phyloP scores from a whole-genome alignment of 92 coral and sea anemone genomes.

The Muricea muricata region DNA sequence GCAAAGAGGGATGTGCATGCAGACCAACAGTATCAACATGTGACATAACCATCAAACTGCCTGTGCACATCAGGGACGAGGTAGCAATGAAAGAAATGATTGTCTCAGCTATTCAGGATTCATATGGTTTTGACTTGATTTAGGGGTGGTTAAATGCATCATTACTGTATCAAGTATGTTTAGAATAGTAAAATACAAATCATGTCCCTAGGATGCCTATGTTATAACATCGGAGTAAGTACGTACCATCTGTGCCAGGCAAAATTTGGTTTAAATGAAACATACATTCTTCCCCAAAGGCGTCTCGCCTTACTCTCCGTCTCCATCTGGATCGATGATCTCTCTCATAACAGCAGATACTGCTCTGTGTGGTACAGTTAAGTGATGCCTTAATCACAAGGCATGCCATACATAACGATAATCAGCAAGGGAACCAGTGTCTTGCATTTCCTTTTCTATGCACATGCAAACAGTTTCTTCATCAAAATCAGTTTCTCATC shows the following conservation, averaged over 20 bases:
- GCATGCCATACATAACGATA: conserved; percentile 48
- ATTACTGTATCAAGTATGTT: neutral
- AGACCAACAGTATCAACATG: conserved; percentile 78
- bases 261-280: conserved; percentile 50
- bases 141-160: neutral
- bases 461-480: conserved; percentile 28
- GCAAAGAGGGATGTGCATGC: conserved; percentile 63
- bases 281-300: conserved; percentile 30
- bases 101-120: conserved; percentile 65
- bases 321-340: conserved; percentile 44
- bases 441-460: conserved; percentile 36
- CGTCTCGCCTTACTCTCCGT: conserved; percentile 38
- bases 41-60: conserved; percentile 63
- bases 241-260: conserved; percentile 58
- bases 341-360: neutral
- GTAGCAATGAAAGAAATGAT: conserved; percentile 67
- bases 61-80: conserved; percentile 63
- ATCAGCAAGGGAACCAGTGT: conserved; percentile 49
- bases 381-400: conserved; percentile 43
- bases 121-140: conserved; percentile 63
- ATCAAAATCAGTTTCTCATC: conserved; percentile 44
- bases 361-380: neutral
- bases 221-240: neutral
- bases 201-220: neutral
- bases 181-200: neutral